phyloP scores from a whole-genome alignment of 2,797 vertebrate species.

The Gobio occitaniae region DNA sequence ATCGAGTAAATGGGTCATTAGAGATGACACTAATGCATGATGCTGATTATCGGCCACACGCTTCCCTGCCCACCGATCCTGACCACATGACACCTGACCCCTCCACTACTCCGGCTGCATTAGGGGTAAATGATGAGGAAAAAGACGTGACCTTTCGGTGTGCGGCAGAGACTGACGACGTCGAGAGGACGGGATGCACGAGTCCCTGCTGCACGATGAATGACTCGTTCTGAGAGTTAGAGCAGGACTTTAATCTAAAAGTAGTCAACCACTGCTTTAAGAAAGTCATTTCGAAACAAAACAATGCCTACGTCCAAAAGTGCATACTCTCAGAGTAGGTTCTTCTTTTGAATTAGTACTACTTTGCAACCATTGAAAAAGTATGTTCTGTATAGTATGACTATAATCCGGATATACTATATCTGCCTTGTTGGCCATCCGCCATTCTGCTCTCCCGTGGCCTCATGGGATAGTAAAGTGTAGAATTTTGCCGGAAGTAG shows the following conservation, averaged over 20 bases:
- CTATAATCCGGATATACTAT: background rate
- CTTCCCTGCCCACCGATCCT: conserved; percentile 72
- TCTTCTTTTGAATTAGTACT: background rate
- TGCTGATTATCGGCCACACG: conserved; percentile 79
- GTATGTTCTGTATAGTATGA: background rate
- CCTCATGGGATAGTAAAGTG: background rate
- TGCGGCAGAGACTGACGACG: conserved; percentile 66
- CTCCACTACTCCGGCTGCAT: conserved; percentile 67
- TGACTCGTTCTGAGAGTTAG: conserved; percentile 8
- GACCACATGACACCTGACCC: conserved; percentile 73
- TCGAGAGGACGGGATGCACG: conserved; percentile 23
- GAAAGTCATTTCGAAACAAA: background rate
- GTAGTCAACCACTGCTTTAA: background rate
- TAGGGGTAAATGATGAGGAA: conserved; percentile 78
- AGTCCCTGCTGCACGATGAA: conserved; percentile 10
- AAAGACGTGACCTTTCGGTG: conserved; percentile 77
- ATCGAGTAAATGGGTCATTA: conserved; percentile 80
- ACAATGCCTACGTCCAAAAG: background rate
- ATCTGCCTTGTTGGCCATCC: background rate
- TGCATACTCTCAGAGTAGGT: background rate
- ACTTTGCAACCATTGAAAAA: background rate
- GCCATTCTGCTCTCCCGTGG: background rate
- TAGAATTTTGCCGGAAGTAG: background rate
- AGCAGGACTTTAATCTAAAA: background rate
- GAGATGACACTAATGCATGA: conserved; percentile 83